phyloP scores from a whole-genome alignment of 2,888 invertebrate genomes.

The Stenolophus ochropezus region DNA sequence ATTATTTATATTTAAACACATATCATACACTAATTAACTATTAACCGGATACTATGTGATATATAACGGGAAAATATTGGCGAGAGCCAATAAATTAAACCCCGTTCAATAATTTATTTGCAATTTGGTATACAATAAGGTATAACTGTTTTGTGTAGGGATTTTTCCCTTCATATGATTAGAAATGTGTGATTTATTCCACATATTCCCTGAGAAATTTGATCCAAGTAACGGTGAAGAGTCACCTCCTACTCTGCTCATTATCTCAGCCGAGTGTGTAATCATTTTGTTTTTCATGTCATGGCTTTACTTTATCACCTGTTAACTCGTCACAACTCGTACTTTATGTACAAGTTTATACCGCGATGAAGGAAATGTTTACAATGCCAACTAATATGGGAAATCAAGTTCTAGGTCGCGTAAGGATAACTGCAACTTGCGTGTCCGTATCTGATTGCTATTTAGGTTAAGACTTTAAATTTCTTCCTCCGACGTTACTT shows the following conservation, averaged over 20 bases:
- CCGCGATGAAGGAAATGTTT: background rate
- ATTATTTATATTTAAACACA: conserved; percentile 5
- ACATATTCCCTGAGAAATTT: conserved; percentile 19
- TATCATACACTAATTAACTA: conserved; percentile 10
- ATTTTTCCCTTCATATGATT: conserved; percentile 22
- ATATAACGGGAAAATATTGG: conserved; percentile 13
- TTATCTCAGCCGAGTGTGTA: conserved; percentile 12
- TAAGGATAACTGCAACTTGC: background rate
- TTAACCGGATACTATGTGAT: conserved; percentile 5
- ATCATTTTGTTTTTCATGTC: conserved; percentile 35
- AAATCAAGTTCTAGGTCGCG: background rate
- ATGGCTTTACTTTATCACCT: conserved; percentile 19
- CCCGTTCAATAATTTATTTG: conserved; percentile 19
- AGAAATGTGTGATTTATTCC: conserved; percentile 3
- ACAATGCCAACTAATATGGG: background rate
- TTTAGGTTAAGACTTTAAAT: background rate
- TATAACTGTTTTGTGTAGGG: conserved; percentile 19
- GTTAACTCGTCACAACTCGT: conserved; percentile 20
- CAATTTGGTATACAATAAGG: conserved; percentile 16
- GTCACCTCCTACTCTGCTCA: conserved; percentile 8
- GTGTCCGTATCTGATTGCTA: background rate
- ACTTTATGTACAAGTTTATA: conserved; percentile 7
- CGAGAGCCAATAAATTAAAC: background rate
- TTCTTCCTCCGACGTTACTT: too few species aligned
- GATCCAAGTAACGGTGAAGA: conserved; percentile 25